Percentiles rank a stretch among this genome's conserved stretches.
Evolutionary conservation across 2,797 vertebrate genomes (phyloP).

Genomic region (Malurus splendens): DNA sequence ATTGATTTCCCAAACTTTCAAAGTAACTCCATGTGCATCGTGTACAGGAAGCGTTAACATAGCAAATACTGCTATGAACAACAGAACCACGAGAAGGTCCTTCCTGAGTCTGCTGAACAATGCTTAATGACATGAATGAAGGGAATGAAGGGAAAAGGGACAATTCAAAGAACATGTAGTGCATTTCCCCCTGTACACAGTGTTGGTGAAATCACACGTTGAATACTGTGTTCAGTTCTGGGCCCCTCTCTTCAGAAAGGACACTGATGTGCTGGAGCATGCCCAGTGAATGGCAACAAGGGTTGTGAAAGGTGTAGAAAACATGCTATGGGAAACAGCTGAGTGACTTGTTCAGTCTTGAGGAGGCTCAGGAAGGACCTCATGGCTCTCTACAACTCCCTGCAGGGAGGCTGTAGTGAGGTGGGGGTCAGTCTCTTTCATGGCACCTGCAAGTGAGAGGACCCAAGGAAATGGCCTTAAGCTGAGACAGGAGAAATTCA

Average conservation of each 20-base stretch:
- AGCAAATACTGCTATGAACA: slow-evolving; percentile 45
- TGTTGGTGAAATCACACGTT: not conserved
- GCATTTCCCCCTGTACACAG: not conserved
- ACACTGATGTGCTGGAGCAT: not conserved
- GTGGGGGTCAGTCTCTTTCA: too few species aligned
- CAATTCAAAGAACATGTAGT: not conserved
- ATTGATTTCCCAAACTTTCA: not conserved
- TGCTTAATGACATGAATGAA: not conserved
- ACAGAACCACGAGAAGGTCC: slow-evolving; percentile 58
- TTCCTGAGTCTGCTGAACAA: slow-evolving; percentile 46
- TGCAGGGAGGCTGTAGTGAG: not conserved
- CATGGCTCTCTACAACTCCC: rapidly evolving
- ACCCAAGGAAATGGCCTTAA: not conserved
- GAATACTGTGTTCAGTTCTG: not conserved
- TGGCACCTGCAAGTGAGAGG: not conserved
- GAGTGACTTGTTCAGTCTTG: not conserved
- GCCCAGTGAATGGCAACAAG: not conserved
- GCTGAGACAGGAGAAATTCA: not conserved
- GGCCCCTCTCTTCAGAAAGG: not conserved
- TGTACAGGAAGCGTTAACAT: slow-evolving; percentile 28
- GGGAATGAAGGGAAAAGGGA: not conserved
- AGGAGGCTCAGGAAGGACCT: not conserved
- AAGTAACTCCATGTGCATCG: not conserved
- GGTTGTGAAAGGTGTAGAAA: not conserved
- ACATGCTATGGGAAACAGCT: not conserved